Percentiles rank a stretch among this genome's conserved stretches.
Evolutionary conservation across 30 jellyfish, hydroid and myxozoan genomes (phyloP).

Genomic region (Cassiopea andromeda): DNA sequence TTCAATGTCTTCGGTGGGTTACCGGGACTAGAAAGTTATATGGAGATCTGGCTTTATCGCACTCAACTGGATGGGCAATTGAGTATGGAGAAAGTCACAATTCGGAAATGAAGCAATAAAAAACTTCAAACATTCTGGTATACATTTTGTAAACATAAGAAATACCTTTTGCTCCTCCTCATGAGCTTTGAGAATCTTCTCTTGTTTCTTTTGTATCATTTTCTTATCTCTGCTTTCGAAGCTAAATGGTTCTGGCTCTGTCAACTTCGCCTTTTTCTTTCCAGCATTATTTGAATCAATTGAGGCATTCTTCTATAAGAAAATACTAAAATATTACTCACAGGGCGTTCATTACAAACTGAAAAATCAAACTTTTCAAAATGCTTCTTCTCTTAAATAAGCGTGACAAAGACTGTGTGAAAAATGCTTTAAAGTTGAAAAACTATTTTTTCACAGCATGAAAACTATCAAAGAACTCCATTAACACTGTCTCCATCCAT

Average conservation of each 20-base stretch:
- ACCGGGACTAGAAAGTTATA: too few species aligned
- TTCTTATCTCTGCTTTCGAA: slow-evolving; percentile 85
- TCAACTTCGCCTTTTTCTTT: slow-evolving; percentile 45
- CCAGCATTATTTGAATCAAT: slow-evolving; percentile 27
- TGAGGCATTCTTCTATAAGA: slow-evolving; percentile 31
- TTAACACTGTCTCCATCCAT: too few species aligned
- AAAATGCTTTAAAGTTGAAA: too few species aligned
- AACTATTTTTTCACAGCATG: too few species aligned
- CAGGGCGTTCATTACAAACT: too few species aligned
- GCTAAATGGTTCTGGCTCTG: slow-evolving; percentile 86
- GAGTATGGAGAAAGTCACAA: too few species aligned
- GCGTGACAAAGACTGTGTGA: too few species aligned
- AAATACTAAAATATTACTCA: background rate
- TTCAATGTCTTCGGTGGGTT: too few species aligned
- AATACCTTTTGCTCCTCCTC: slow-evolving; percentile 85
- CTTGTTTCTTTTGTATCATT: slow-evolving; percentile 76
- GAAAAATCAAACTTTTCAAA: too few species aligned
- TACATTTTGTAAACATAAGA: background rate
- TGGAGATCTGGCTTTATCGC: too few species aligned
- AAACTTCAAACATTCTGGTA: background rate
- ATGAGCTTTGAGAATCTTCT: slow-evolving; percentile 69
- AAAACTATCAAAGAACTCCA: too few species aligned
- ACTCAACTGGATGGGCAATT: background rate
- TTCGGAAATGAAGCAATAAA: background rate
- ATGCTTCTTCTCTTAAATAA: too few species aligned